Conservation (phyloP, 2,888 invertebrate species). For the Drosophila fungiperda region DNA sequence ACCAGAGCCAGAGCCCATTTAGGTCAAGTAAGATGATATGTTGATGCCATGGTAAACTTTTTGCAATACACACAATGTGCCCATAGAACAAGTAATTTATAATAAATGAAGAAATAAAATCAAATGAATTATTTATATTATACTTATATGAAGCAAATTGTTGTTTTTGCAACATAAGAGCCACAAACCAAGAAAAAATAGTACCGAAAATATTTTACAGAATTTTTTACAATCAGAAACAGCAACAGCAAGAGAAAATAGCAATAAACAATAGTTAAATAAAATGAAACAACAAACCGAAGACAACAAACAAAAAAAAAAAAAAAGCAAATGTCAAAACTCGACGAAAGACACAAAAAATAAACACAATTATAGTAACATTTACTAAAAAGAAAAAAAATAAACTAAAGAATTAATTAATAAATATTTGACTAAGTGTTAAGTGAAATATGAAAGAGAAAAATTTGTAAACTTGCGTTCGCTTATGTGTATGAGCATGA, state of each 20-base stretch:
- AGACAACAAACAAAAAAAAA: conserved; percentile 50
- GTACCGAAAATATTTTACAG: conserved; percentile 80
- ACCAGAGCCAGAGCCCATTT: conserved; percentile 13
- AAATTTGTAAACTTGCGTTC: conserved; percentile 73
- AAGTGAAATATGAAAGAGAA: conserved; percentile 54
- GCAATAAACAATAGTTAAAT: conserved; percentile 58
- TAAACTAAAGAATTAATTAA: conserved; percentile 26
- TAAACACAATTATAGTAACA: conserved; percentile 66
- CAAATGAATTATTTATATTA: conserved; percentile 77
- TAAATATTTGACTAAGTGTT: conserved; percentile 71
- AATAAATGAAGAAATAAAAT: conserved; percentile 42
- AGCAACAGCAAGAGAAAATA: conserved; percentile 23
- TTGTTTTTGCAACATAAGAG: conserved; percentile 72
- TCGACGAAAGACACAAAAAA: conserved; percentile 29
- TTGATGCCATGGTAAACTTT: conserved; percentile 36
- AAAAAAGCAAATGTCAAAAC: conserved; percentile 66
- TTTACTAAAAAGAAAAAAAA: conserved; percentile 49
- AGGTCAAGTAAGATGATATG: conserved; percentile 14
- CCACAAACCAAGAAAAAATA: conserved; percentile 71
- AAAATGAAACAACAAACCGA: conserved; percentile 43
- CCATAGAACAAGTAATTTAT: conserved; percentile 82
- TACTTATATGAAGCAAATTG: conserved; percentile 56
- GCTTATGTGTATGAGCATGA: conserved; percentile 46
- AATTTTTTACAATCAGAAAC: conserved; percentile 71
- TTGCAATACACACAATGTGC: conserved; percentile 81